phyloP scores from a whole-genome alignment of 2,888 invertebrate genomes.

The Apamea epomidion region DNA sequence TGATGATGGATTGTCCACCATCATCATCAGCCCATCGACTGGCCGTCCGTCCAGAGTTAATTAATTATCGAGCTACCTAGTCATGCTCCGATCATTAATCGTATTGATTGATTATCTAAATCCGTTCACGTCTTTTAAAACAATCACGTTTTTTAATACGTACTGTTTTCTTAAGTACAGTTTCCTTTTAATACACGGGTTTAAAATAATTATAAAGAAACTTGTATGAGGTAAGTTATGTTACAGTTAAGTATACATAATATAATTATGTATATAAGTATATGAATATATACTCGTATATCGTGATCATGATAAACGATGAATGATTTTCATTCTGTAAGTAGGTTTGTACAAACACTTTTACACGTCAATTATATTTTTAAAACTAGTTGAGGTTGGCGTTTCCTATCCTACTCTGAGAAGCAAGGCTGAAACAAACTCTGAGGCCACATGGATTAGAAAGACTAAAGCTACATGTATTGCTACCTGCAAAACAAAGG shows the following conservation, averaged over 20 bases:
- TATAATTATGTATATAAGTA: too few species aligned
- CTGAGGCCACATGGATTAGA: neutral
- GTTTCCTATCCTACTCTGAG: too few species aligned
- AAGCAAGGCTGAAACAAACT: too few species aligned
- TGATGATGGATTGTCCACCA: neutral
- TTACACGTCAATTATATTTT: too few species aligned
- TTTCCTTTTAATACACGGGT: neutral
- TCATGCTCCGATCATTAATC: conserved; percentile 6
- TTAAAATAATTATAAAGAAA: neutral
- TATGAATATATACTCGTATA: too few species aligned
- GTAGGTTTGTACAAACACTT: too few species aligned
- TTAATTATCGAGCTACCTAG: neutral
- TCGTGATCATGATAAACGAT: too few species aligned
- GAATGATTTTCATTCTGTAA: too few species aligned
- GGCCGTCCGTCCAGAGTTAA: neutral
- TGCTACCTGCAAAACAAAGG: neutral
- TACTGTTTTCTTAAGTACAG: neutral
- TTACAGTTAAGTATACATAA: neutral
- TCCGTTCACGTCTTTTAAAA: conserved; percentile 1
- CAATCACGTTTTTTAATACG: neutral
- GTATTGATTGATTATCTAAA: neutral
- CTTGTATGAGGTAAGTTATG: neutral
- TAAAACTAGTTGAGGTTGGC: too few species aligned
- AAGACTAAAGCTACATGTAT: neutral
- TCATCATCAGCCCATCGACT: neutral